Conservation (phyloP, 2,113 vertebrate species). For the Brachirus orientalis region DNA sequence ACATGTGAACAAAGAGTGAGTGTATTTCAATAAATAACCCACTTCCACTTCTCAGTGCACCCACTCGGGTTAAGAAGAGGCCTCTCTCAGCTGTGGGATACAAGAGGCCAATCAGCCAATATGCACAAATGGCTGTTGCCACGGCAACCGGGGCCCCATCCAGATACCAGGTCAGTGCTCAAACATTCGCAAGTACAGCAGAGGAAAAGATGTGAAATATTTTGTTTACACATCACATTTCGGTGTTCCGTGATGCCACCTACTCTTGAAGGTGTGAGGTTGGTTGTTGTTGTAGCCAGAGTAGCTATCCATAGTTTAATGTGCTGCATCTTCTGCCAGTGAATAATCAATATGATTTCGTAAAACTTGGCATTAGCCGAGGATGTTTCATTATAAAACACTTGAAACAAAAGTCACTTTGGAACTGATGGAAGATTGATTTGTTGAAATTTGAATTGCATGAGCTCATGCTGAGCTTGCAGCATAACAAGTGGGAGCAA, state of each 20-base stretch:
- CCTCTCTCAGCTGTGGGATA: conserved; percentile 92
- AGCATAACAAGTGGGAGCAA: too few species aligned
- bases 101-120: conserved; percentile 95
- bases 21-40: conserved; percentile 10
- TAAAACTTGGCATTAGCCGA: neutral
- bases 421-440: too few species aligned
- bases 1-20: neutral
- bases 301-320: conserved; percentile 31
- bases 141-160: conserved; percentile 88
- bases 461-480: too few species aligned
- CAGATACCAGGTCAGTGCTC: conserved; percentile 88
- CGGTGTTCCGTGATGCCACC: too few species aligned
- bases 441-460: too few species aligned
- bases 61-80: conserved; percentile 86
- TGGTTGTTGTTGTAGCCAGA: conserved; percentile 21
- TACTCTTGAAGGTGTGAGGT: conserved; percentile 23
- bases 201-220: too few species aligned
- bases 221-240: too few species aligned
- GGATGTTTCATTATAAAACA: too few species aligned
- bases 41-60: conserved; percentile 56
- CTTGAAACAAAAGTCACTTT: too few species aligned
- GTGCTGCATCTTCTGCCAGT: conserved; percentile 4
- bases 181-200: conserved; percentile 8
- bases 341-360: neutral
- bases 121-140: conserved; percentile 88